Conservation (phyloP, 1,140 invertebrate species). For the Ditylenchus dipsaci region DNA sequence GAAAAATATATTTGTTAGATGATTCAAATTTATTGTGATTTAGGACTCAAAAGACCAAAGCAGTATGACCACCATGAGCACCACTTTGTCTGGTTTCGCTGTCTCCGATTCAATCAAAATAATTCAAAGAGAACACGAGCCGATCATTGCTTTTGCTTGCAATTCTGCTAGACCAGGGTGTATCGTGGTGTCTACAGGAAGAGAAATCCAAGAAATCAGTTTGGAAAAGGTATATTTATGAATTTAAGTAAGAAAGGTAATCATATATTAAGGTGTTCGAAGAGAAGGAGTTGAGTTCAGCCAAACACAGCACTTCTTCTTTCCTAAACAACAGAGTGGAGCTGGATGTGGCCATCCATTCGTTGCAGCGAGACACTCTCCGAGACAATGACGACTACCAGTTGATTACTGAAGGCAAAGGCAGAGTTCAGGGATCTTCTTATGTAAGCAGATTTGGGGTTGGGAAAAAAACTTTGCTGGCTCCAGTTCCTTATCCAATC, state of each 20-base stretch:
- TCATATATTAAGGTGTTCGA: neutral
- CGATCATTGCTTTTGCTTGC: constrained; percentile 90
- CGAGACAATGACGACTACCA: constrained; percentile 57
- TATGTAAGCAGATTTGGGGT: no score
- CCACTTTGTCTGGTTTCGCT: neutral
- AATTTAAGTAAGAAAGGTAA: neutral
- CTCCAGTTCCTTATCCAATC: no score
- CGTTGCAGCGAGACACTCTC: constrained; percentile 43
- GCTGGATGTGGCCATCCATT: constrained; percentile 45
- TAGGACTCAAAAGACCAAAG: constrained; percentile 19
- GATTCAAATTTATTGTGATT: neutral
- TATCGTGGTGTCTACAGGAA: constrained; percentile 83
- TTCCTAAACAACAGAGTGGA: constrained; percentile 50
- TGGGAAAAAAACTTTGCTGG: no score
- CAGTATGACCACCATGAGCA: neutral
- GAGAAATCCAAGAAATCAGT: constrained; percentile 95
- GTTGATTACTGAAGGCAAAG: constrained; percentile 29
- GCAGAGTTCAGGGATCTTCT: constrained; percentile 18
- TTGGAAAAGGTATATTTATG: constrained; percentile 70
- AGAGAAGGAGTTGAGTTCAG: constrained; percentile 5
- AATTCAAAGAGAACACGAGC: constrained; percentile 97
- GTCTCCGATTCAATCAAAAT: constrained; percentile 72
- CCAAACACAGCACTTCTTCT: constrained; percentile 9
- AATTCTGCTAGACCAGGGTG: constrained; percentile 74
- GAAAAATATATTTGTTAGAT: no score